Conservation (phyloP, 2,888 invertebrate species). For the Perizoma flavofasciatum region DNA sequence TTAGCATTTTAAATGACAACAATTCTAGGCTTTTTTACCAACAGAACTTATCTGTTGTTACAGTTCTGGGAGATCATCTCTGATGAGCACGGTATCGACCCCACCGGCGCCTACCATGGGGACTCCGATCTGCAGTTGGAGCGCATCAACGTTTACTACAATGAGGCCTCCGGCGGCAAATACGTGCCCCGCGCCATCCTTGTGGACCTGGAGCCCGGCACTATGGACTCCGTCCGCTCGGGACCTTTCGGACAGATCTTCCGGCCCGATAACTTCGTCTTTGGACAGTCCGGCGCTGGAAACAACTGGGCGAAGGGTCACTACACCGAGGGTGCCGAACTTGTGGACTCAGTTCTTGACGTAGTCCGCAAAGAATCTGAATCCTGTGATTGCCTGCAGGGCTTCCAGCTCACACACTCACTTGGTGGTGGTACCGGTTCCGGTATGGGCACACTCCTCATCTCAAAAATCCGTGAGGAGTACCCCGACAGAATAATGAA, state of each 20-base stretch:
- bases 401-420: constrained; percentile 94
- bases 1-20: constrained; percentile 64
- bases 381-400: constrained; percentile 95
- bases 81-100: constrained; percentile 97
- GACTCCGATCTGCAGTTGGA: constrained; percentile 96
- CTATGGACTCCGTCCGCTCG: constrained; percentile 87
- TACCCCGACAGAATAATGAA: constrained; percentile 96
- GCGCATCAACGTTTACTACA: constrained; percentile 98
- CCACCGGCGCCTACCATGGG: constrained; percentile 94
- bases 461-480: constrained; percentile 95
- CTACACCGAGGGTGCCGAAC: constrained; percentile 87
- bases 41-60: constrained; percentile 87
- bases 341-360: constrained; percentile 90
- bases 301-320: constrained; percentile 88
- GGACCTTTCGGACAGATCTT: constrained; percentile 89
- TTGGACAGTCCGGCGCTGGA: constrained; percentile 85
- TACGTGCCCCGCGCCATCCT: constrained; percentile 77
- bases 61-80: constrained; percentile 97
- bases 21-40: constrained; percentile 55
- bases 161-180: constrained; percentile 90
- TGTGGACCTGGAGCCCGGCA: constrained; percentile 75
- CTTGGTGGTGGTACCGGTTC: constrained; percentile 82
- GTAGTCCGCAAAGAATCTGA: constrained; percentile 94
- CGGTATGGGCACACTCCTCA: constrained; percentile 88
- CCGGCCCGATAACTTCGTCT: constrained; percentile 90